phyloP scores from a whole-genome alignment of 2,113 vertebrate genomes.

The Petrocephalus microphthalmus region DNA sequence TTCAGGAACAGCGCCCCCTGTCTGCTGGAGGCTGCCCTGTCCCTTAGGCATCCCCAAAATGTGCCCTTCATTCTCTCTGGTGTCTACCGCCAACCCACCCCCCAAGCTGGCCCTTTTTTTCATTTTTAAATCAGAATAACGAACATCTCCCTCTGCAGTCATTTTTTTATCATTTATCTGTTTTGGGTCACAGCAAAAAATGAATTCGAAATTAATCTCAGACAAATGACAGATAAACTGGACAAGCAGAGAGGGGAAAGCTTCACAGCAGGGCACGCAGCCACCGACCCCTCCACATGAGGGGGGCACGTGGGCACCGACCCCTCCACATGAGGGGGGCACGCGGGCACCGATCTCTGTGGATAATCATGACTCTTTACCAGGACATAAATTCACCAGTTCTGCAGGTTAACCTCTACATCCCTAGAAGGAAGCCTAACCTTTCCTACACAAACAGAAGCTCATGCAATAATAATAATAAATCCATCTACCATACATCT shows the following conservation, averaged over 20 bases:
- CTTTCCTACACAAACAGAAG: no score
- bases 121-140: conserved; percentile 13
- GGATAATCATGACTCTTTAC: no score
- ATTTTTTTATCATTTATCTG: neutral
- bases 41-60: no score
- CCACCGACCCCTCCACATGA: neutral
- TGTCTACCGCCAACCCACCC: neutral
- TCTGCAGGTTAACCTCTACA: no score
- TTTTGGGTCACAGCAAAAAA: neutral
- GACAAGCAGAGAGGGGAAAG: neutral
- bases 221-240: neutral
- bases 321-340: neutral
- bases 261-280: neutral
- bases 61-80: neutral
- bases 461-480: no score
- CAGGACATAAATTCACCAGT: no score
- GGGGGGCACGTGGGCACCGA: neutral
- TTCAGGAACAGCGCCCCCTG: neutral
- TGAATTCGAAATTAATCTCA: conserved; percentile 5
- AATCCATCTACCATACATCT: no score
- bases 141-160: neutral
- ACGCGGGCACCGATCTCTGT: neutral
- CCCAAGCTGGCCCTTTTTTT: neutral
- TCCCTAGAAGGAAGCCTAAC: no score
- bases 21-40: no score